phyloP scores from a whole-genome alignment of 1,140 invertebrate species.

The Drosophila subpulchrella region DNA sequence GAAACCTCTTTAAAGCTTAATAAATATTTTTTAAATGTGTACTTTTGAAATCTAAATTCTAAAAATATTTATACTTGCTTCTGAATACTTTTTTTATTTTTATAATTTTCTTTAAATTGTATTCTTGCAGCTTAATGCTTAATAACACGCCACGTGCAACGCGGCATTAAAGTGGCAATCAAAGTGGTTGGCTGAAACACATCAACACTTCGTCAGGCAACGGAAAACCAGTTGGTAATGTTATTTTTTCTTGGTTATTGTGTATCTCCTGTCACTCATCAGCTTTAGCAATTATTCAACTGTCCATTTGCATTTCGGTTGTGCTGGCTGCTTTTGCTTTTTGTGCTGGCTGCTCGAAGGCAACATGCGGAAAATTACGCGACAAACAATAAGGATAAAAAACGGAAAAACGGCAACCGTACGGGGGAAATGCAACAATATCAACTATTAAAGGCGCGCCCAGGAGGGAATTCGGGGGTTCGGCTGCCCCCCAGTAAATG shows the following conservation, averaged over 20 bases:
- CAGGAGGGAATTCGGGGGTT: not conserved
- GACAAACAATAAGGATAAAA: constrained; percentile 35
- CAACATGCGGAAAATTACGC: constrained; percentile 81
- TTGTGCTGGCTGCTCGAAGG: constrained; percentile 43
- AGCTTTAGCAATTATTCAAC: constrained; percentile 72
- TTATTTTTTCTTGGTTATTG: constrained; percentile 25
- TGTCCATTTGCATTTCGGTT: constrained; percentile 66
- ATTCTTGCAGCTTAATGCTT: constrained; percentile 20
- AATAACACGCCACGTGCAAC: constrained; percentile 14
- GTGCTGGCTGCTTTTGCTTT: not conserved
- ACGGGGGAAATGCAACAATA: constrained; percentile 64
- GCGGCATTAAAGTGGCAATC: constrained; percentile 39
- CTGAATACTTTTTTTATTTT: no score
- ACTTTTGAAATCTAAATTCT: no score
- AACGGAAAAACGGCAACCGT: not conserved
- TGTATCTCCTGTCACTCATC: constrained; percentile 42
- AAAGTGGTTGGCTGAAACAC: constrained; percentile 9
- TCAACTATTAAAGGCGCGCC: constrained; percentile 60
- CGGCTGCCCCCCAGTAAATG: not conserved
- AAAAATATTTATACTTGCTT: no score
- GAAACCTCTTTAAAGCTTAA: no score
- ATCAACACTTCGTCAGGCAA: constrained; percentile 24
- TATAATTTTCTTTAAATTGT: not conserved
- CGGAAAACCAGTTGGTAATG: constrained; percentile 7
- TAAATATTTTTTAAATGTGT: no score